Base-by-base conservation (phyloP, 2,113 vertebrate species). In the Ptilonorhynchus violaceus region DNA sequence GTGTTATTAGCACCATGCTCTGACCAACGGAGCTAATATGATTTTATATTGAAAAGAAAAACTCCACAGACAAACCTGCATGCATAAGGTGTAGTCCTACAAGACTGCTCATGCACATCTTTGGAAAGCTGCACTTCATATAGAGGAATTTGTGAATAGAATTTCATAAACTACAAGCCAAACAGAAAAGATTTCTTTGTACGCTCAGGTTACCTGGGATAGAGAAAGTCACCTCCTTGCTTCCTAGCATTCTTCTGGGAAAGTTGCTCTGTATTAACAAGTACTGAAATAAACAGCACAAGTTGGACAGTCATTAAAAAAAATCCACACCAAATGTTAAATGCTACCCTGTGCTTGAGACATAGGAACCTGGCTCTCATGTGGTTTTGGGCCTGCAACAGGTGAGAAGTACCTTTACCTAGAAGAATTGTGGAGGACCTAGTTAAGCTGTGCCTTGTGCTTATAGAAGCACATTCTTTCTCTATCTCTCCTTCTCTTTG, bases 91-190 rank as follows among this genome's bases (percentile, higher is more conserved):
- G 2, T n/a, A 69, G 20, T 62, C 68, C 39, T 67, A 7, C 12
- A 58, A 35, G 33, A 50, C 12, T 46, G 2, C 16, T 87, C 0
- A 0, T 39, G 67, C 15, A 58, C 11, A 33, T 24, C 25, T 56
- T 86, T 35, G 30, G 42, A 78, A 78, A 84, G 6, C 9, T 83
- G 22, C 3, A 1, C 13, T 59, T 42, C 20, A 15, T 5, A 10
- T 13, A 59, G 19, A 18, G 15, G 30, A 39, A 69, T 15, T 14
- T 86, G 25, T 42, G 27, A 42, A 42, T 2, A 92, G 39, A 44
- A 9, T 83, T 93, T 80, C 15, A 21, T 27, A 35, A 59, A 68
- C 11, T 18, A 42, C 27, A 35, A 0, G 7, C 13, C 24, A 77
- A 92, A 70, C 7, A 64, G 37, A 64, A 82, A 67, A 82, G 13